Percentiles rank a stretch among this genome's conserved stretches.
These are phyloP conservation scores for Furnarius figulus DNA, from an alignment of 2,113 vertebrate species.

Conservation along the genomic window DNA sequence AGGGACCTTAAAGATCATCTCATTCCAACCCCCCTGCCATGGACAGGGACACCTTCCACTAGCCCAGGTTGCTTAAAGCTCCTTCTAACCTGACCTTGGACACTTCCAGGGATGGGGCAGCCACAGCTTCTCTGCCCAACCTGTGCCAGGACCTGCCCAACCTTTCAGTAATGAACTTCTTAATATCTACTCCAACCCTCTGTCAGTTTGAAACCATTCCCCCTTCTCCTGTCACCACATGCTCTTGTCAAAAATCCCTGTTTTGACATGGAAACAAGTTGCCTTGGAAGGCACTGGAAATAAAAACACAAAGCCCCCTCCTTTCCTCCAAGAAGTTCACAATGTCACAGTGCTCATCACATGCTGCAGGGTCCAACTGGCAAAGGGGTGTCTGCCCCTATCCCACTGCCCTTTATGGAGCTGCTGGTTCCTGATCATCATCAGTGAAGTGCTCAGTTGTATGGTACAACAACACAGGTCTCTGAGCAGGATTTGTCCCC, in stretches of 20 bases:
- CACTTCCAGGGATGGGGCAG: not conserved
- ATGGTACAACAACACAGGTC: rapidly evolving
- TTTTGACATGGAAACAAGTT: not conserved
- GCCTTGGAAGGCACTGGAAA: not conserved
- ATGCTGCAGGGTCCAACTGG: not conserved
- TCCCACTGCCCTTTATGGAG: rapidly evolving
- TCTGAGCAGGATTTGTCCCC: not conserved
- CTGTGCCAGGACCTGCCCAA: not conserved
- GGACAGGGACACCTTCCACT: not conserved
- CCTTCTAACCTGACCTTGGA: rapidly evolving
- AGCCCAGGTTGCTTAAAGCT: rapidly evolving
- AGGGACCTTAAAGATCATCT: not conserved
- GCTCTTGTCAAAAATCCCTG: not conserved
- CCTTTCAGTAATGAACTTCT: not conserved
- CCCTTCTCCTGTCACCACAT: not conserved
- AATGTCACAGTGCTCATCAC: not conserved
- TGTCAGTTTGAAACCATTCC: not conserved
- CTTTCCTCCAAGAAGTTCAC: not conserved
- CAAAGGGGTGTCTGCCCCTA: not conserved
- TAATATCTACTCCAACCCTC: not conserved
- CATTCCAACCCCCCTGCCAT: not conserved
- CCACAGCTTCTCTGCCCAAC: not conserved
- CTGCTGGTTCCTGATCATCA: rapidly evolving
- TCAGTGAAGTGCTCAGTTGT: no score
- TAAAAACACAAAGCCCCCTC: not conserved